Base-by-base conservation (phyloP, 2,797 vertebrate species). In the Sebastes umbrosus region DNA sequence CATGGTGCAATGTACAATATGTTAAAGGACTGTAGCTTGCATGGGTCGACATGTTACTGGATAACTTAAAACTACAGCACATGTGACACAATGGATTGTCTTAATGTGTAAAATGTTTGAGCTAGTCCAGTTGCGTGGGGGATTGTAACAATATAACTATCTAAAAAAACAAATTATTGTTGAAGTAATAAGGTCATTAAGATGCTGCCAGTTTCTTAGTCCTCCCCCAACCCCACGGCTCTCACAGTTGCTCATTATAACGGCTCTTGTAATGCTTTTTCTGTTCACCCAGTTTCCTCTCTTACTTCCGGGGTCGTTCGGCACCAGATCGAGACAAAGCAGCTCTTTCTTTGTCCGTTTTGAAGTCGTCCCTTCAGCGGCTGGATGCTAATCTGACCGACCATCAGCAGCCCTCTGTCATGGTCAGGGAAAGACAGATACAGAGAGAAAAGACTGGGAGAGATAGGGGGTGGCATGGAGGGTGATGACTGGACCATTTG, bases 321-420 rank as follows among this genome's bases (percentile, higher is more conserved):
- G 84, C 74, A 64, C 74, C 36, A 77, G 60, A 65, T 2, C 1
- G 57, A 85, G 69, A 92, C 88, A 93, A 94, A 92, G 83, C 76
- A 2, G 16, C 87, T 86, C 87, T 89, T 91, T 92, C 85, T 90
- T 73, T 74, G 82, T 84, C 59, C 25, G 9, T 79, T 90, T 84
- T 75, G 65, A 89, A 82, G 82, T 85, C 9, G 29, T 73, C 81
- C 84, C 71, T 69, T 78, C 85, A 86, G 82, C 8, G 63, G 16
- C 79, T 81, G 75, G 65, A 77, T 77, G 64, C 76, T 88, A 87
- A 92, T 94, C 88, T 81, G 64, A 89, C 80, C 75, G 83, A 83
- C 75, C 84, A 93, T 91, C 91, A 82, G 83, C 80, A 68, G 87
- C 83, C 84, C 82, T 91, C 88, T 87, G 83, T 77, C 82, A 65